Base-by-base conservation (phyloP, 2,888 invertebrate genomes). In the Tridacna gigas region DNA sequence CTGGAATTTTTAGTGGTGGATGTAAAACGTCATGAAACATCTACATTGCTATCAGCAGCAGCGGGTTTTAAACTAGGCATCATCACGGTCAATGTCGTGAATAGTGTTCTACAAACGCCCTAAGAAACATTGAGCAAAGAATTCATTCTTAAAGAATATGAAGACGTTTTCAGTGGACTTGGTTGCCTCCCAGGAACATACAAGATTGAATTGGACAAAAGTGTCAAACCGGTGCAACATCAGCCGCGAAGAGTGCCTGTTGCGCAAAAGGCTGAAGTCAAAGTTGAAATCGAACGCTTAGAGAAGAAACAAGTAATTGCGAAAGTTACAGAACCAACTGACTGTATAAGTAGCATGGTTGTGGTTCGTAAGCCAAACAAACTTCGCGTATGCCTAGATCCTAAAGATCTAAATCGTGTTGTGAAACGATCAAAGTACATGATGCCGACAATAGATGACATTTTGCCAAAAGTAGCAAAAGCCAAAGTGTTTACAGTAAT, bases 401-500 rank as follows among this genome's bases (percentile, higher is more conserved):
- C 84, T 22, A 80, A 86, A 71, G 82, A 85, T 11, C 71, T 88
- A 12, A 88, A 90, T 61, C 79, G 74, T 22, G 84, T 80, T 0
- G 73, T 88, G 0, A 71, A 75, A 15, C 28, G 86, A 9, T 67
- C 86, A 75, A 80, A 86, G n/a, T 86, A 79, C 67, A 81, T 79
- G 25, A 47, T 88, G 25, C 88, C 88, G 3, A 83, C 84, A 0
- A 51, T 91, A n/a, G 89, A 90, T 48, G 90, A 91, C 78, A 79
- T 90, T 0, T 48, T 89, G 20, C 90, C 88, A 28, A 83, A 83
- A 65, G 63, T 90, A 13, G n/a, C 76, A 12, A 82, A 84, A 48
- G 86, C 88, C 12, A 88, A 83, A 60, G 28, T 89, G 5, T 90
- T 90, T 66, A 86, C 85, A 22, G 88, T 90, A 71, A 79, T 90